Evolutionary conservation across 2,888 invertebrate genomes (phyloP).

Genomic region (Icerya purchasi): DNA sequence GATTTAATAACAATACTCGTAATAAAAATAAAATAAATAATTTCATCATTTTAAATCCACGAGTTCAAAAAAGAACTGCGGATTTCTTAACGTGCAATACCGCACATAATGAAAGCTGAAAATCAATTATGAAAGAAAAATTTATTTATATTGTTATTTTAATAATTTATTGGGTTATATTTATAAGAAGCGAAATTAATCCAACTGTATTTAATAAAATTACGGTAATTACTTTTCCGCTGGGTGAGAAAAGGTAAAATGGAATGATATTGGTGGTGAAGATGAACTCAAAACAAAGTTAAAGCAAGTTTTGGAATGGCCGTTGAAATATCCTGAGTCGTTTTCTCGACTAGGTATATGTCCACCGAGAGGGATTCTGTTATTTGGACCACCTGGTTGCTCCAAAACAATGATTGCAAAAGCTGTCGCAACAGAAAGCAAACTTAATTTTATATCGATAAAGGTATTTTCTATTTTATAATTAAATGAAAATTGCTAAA

Average conservation of each 20-base stretch:
- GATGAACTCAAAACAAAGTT: slow-evolving; percentile 63
- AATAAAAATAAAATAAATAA: no score
- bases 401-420: slow-evolving; percentile 97
- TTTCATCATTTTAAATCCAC: no score
- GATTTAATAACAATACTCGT: no score
- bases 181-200: no score
- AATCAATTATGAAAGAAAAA: no score
- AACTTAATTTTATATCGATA: slow-evolving; percentile 83
- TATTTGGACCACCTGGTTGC: slow-evolving; percentile 96
- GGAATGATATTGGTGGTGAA: slow-evolving; percentile 89
- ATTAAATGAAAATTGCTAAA: no score
- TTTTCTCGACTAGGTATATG: slow-evolving; percentile 58
- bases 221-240: not conserved
- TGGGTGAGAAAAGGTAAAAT: slow-evolving; percentile 40
- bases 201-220: no score
- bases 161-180: no score
- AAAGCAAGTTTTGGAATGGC: slow-evolving; percentile 83
- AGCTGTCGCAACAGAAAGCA: slow-evolving; percentile 86
- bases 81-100: no score
- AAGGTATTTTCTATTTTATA: slow-evolving; percentile 47
- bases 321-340: slow-evolving; percentile 61
- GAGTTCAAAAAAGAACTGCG: no score
- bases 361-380: slow-evolving; percentile 70
- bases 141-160: not conserved
- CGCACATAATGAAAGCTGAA: no score